phyloP scores from a whole-genome alignment of 2,888 invertebrate genomes.

The Drosophila ezoana region DNA sequence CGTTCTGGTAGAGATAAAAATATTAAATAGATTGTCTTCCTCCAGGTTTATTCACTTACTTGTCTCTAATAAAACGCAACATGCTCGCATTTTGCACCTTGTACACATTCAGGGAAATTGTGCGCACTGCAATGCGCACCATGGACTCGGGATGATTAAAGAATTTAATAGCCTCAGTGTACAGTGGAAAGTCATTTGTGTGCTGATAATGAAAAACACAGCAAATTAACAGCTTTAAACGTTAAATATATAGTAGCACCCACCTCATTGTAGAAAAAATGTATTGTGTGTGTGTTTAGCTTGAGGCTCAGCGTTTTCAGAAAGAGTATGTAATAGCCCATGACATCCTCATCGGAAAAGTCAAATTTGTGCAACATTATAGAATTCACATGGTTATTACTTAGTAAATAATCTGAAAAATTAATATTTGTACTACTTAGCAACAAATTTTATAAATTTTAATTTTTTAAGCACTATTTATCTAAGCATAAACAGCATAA shows the following conservation, averaged over 20 bases:
- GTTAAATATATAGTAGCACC: background rate
- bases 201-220: constrained; percentile 86
- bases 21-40: background rate
- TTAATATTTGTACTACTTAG: background rate
- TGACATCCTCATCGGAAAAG: constrained; percentile 99
- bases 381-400: constrained; percentile 99
- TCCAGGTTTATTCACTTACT: constrained; percentile 83
- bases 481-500: no score
- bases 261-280: constrained; percentile 99
- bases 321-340: constrained; percentile 99
- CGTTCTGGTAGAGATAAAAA: constrained; percentile 87
- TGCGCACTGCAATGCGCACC: constrained; percentile 99
- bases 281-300: constrained; percentile 98
- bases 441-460: no score
- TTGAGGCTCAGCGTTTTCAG: constrained; percentile 99
- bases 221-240: background rate
- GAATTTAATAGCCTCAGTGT: constrained; percentile 99
- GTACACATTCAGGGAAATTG: constrained; percentile 98
- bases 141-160: constrained; percentile 99
- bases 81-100: constrained; percentile 97
- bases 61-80: constrained; percentile 97
- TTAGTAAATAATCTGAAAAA: constrained; percentile 97
- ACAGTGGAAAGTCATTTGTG: constrained; percentile 99
- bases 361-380: constrained; percentile 99
- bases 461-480: no score